phyloP scores from a whole-genome alignment of 2,797 vertebrate genomes.

The Leuciscus waleckii region DNA sequence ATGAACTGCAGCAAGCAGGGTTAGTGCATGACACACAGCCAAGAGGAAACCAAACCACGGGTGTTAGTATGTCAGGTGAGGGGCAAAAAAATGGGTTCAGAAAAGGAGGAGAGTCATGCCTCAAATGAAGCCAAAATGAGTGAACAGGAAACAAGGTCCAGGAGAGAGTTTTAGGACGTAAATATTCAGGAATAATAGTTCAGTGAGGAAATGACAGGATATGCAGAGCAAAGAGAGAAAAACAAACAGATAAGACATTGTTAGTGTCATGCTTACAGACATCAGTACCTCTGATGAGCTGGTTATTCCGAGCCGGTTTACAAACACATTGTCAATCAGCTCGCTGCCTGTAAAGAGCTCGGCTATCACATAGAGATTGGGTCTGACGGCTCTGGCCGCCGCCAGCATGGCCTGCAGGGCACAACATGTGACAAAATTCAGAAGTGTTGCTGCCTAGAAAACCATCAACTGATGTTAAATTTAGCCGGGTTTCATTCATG shows the following conservation, averaged over 20 bases:
- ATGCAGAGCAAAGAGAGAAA: conserved; percentile 15
- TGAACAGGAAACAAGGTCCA: background rate
- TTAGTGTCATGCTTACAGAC: conserved; percentile 49
- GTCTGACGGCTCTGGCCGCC: conserved; percentile 83
- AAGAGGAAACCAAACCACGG: conserved; percentile 1
- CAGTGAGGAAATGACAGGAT: conserved; percentile 9
- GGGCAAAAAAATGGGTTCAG: conserved; percentile 18
- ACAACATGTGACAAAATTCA: conserved; percentile 33
- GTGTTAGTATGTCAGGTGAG: conserved; percentile 48
- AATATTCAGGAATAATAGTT: background rate
- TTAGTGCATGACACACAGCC: conserved; percentile 24
- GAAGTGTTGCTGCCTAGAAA: background rate
- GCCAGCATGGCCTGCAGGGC: conserved; percentile 85
- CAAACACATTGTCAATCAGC: conserved; percentile 90
- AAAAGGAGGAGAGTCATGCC: conserved; percentile 15
- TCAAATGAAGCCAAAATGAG: conserved; percentile 14
- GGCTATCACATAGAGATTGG: conserved; percentile 89
- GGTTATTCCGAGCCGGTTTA: conserved; percentile 88
- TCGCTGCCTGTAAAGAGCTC: conserved; percentile 89
- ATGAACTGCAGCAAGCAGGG: conserved; percentile 84
- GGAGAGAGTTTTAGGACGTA: background rate
- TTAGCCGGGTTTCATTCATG: background rate
- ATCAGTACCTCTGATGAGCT: conserved; percentile 87
- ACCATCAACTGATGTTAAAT: background rate
- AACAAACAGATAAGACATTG: conserved; percentile 45